Evolutionary conservation across 2,888 invertebrate genomes (phyloP).

Genomic region (Pseudanteris insignis): DNA sequence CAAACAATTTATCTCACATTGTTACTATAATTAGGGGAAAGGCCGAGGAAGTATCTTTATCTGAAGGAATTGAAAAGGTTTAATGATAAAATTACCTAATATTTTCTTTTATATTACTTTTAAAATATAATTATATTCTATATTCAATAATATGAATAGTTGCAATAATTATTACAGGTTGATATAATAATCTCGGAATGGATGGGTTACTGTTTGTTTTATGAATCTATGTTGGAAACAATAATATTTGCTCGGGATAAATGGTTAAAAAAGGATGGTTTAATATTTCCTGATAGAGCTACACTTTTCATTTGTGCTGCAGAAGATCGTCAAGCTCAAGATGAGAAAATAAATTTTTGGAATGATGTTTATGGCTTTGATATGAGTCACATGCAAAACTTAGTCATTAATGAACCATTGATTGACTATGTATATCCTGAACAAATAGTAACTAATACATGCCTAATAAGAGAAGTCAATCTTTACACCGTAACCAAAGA

Average conservation of each 20-base stretch:
- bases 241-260: constrained; percentile 98
- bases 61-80: constrained; percentile 90
- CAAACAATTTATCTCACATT: constrained; percentile 80
- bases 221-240: constrained; percentile 99
- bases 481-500: constrained; percentile 95
- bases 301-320: constrained; percentile 93
- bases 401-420: constrained; percentile 97
- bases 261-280: constrained; percentile 91
- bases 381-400: constrained; percentile 97
- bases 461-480: constrained; percentile 96
- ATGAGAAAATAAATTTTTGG: constrained; percentile 99
- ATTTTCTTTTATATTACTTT: too few species aligned
- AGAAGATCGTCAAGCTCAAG: constrained; percentile 98
- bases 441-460: constrained; percentile 96
- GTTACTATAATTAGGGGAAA: constrained; percentile 88
- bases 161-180: constrained; percentile 30
- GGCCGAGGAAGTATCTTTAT: constrained; percentile 94
- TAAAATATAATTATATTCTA: too few species aligned
- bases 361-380: constrained; percentile 99
- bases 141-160: too few species aligned
- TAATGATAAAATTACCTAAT: background rate
- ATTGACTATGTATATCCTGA: constrained; percentile 99
- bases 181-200: constrained; percentile 90
- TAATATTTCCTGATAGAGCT: constrained; percentile 93
- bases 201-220: constrained; percentile 92